A percentile compares a stretch with the other conserved stretches of the same genome.
phyloP scores from a whole-genome alignment of 2,888 invertebrate species.

The Lymantria dispar region DNA sequence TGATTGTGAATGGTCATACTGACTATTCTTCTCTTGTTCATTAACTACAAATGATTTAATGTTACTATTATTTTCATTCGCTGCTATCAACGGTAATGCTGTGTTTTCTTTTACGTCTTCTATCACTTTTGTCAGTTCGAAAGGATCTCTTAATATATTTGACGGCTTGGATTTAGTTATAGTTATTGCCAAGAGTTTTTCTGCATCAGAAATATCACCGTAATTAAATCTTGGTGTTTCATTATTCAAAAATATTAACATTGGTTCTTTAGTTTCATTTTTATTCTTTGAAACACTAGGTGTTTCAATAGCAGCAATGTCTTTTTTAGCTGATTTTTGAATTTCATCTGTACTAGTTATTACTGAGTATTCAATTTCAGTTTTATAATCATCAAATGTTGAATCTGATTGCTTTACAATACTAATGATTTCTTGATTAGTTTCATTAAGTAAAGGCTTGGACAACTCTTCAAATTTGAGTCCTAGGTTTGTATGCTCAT shows the following conservation, averaged over 20 bases:
- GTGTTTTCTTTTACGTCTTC: neutral
- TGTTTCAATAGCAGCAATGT: conserved; percentile 25
- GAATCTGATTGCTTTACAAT: neutral
- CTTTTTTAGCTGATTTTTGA: conserved; percentile 1
- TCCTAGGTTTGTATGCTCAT: neutral
- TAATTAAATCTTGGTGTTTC: conserved; percentile 25
- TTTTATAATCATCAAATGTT: neutral
- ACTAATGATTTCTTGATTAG: neutral
- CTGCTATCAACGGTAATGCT: neutral
- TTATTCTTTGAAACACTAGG: conserved; percentile 1
- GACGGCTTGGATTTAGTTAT: conserved; percentile 26
- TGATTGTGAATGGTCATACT: conserved; percentile 6
- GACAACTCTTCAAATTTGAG: neutral
- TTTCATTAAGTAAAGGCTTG: neutral
- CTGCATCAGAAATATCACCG: conserved; percentile 44
- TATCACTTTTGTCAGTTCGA: conserved; percentile 4
- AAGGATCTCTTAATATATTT: conserved; percentile 21
- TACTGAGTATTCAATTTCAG: neutral
- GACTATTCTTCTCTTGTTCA: conserved; percentile 2
- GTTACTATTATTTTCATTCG: neutral
- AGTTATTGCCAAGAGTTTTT: conserved; percentile 36
- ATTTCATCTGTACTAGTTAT: neutral
- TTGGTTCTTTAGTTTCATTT: neutral
- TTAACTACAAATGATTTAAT: neutral
- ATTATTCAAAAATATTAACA: neutral